Evolutionary conservation across 1,140 invertebrate genomes (phyloP), one percentile per base, ranked within the genome.

Genomic region (Listronotus bonariensis): DNA sequence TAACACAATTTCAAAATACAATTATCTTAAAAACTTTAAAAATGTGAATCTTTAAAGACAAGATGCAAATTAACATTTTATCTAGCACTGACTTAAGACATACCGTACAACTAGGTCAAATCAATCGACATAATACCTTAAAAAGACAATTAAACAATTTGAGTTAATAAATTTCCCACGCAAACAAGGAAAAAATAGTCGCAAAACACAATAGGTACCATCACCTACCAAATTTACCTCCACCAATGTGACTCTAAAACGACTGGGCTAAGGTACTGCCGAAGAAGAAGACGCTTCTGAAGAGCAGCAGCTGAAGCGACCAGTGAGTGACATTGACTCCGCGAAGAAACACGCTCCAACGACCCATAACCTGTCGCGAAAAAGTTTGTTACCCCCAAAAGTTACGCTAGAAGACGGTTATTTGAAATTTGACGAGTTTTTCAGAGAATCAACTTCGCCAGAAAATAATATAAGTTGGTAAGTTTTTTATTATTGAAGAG

Each of bases 261-360:
- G 57, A 51, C 55, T 58, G 55, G 55, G 55, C 57, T 60, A 60
- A 34, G 17, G 48, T 40, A 51, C 26, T 45, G 41, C 31, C 31
- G 20, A 49, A 45, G 63, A 65, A 65, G 48, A 57, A 64, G 54
- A 57, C 31, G 45, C 43, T 46, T 40, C 61, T 49, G 61, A 64
- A 64, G 45, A 57, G 49, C 54, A 45, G 48, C 52, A 52, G 38
- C 54, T 18, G 46, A 51, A 52, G 54, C 58, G 55, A 58, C 46
- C 54, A 65, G 63, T 65, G 54, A 65, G 63, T 65, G 63, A 65
- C 63, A 65, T 65, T 65, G 63, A 65, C 63, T 65, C 63, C 48
- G 63, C 48, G 63, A 58, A 53, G 63, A 57, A 52, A 43, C 55
- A 58, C 63, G 45, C 63, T 5, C 34, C 8, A 10, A 1, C 8